Evolutionary conservation across 1,140 invertebrate genomes (phyloP).

Genomic region (Uloborus diversus): DNA sequence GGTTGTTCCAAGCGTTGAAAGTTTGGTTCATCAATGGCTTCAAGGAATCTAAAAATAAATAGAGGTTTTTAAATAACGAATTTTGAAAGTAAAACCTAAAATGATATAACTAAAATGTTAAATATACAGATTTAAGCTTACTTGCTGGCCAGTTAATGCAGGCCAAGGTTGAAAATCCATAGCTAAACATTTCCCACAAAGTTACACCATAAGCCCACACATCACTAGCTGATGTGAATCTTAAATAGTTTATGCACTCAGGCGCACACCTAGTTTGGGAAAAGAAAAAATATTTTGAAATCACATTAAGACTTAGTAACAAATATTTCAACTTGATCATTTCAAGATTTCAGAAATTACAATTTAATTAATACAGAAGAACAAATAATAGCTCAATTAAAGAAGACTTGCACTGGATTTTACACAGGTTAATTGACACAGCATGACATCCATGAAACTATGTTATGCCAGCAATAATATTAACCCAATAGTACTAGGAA

Average conservation of each 20-base stretch:
- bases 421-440: no score
- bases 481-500: no score
- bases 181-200: constrained; percentile 99
- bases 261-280: constrained; percentile 85
- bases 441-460: no score
- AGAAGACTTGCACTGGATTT: no score
- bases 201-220: constrained; percentile 98
- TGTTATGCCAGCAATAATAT: no score
- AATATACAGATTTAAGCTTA: constrained; percentile 55
- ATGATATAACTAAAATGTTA: not conserved
- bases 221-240: constrained; percentile 95
- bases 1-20: constrained; percentile 85
- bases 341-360: no score
- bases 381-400: no score
- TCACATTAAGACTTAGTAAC: not conserved
- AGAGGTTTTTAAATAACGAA: constrained; percentile 59
- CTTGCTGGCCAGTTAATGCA: constrained; percentile 86
- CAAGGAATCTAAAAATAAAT: constrained; percentile 78
- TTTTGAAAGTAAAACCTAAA: not conserved
- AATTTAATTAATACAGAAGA: no score
- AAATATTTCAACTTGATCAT: no score
- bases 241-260: constrained; percentile 94
- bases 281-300: not conserved
- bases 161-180: constrained; percentile 97
- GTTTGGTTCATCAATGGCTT: constrained; percentile 94